phyloP scores from a whole-genome alignment of 2,888 invertebrate genomes.

The Galeruca laticollis region DNA sequence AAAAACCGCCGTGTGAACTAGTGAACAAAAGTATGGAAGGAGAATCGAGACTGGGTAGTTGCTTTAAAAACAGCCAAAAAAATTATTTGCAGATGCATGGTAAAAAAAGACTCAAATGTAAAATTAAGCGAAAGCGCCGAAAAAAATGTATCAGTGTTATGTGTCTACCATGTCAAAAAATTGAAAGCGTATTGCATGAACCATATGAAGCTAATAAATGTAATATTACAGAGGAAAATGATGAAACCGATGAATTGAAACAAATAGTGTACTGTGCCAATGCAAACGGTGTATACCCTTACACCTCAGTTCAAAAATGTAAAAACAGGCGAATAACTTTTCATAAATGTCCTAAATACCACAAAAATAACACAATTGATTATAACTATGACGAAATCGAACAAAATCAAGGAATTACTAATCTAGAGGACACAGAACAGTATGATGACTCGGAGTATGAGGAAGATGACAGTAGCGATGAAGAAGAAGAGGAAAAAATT shows the following conservation, averaged over 20 bases:
- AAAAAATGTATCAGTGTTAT: neutral
- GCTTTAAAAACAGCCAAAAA: neutral
- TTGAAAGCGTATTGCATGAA: neutral
- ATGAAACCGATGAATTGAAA: neutral
- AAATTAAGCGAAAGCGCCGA: neutral
- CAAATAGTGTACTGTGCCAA: neutral
- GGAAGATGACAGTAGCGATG: neutral
- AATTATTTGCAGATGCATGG: neutral
- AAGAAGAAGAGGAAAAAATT: neutral
- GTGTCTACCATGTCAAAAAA: neutral
- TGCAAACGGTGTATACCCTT: neutral
- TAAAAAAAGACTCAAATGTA: neutral
- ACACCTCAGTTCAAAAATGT: neutral
- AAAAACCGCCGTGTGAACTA: neutral
- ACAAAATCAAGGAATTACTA: neutral
- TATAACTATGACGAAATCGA: neutral
- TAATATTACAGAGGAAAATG: neutral
- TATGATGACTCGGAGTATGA: neutral
- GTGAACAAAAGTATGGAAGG: neutral
- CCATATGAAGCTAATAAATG: neutral
- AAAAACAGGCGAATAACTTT: neutral
- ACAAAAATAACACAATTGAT: neutral
- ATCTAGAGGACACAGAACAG: neutral
- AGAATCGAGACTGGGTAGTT: neutral
- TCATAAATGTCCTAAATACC: slow-evolving; percentile 3